A percentile compares a stretch with the other conserved stretches of the same genome.
Conservation (phyloP, 2,113 vertebrate genomes). For the Hyaena hyaena region DNA sequence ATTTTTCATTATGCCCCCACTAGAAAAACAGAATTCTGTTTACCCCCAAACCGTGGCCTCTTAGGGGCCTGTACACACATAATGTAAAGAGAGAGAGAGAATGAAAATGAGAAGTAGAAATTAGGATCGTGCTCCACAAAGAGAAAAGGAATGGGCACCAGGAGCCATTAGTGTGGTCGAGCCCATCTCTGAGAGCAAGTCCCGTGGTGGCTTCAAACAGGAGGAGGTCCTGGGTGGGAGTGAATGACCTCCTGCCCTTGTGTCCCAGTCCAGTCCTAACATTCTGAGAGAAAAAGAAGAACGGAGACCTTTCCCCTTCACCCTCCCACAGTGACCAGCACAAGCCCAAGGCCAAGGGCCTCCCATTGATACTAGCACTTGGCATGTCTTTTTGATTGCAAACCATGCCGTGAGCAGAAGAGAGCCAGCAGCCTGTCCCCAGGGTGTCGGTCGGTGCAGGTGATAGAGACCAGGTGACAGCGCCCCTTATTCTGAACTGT, state of each 20-base stretch:
- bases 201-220: neutral
- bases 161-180: neutral
- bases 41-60: neutral
- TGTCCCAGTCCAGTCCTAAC: conserved; percentile 10
- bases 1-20: neutral
- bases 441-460: neutral
- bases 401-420: neutral
- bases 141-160: neutral
- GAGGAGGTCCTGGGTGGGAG: neutral
- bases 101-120: neutral
- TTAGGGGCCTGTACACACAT: neutral
- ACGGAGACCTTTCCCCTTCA: neutral
- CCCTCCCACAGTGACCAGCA: neutral
- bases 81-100: neutral
- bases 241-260: neutral
- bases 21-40: neutral
- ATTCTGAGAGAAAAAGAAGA: neutral
- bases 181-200: neutral
- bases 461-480: neutral
- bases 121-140: neutral
- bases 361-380: neutral
- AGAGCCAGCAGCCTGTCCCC: neutral
- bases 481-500: neutral
- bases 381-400: neutral
- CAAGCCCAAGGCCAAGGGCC: conserved; percentile 37